These are phyloP conservation scores for Dipodomys stephensi DNA, from an alignment of 2,113 vertebrate species.

Conservation along the genomic window DNA sequence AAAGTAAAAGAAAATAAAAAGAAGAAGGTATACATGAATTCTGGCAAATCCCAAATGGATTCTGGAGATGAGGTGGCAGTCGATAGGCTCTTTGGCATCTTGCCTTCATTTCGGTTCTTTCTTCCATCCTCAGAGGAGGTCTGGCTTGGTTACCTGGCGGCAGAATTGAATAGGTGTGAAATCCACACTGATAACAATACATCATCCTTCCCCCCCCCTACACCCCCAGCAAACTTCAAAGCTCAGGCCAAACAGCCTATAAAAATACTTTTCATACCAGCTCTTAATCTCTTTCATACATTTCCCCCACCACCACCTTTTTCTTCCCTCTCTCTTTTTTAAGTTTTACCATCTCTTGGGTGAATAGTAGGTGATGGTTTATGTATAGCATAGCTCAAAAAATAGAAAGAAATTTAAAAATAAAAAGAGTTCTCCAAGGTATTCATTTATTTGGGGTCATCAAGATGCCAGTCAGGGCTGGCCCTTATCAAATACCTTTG, in stretches of 20 bases:
- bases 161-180: conserved; percentile 82
- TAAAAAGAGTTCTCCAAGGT: background rate
- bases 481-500: too few relatives aligned
- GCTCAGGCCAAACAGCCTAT: conserved; percentile 75
- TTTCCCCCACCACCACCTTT: background rate
- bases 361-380: conserved; percentile 33
- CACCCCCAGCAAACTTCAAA: conserved; percentile 76
- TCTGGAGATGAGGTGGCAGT: conserved; percentile 46
- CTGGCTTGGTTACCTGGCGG: conserved; percentile 72
- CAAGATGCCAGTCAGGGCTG: too few relatives aligned
- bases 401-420: too few relatives aligned
- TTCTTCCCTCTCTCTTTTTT: background rate
- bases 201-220: conserved; percentile 55
- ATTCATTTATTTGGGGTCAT: too few relatives aligned
- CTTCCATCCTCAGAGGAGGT: conserved; percentile 67
- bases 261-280: conserved; percentile 82
- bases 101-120: conserved; percentile 76
- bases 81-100: conserved; percentile 65
- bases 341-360: conserved; percentile 56
- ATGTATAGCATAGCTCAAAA: background rate
- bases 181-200: conserved; percentile 72
- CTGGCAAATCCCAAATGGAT: background rate
- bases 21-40: background rate
- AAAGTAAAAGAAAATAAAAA: background rate
- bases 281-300: conserved; percentile 82